phyloP scores from a whole-genome alignment of 2,113 vertebrate genomes.

The Engystomops pustulosus region DNA sequence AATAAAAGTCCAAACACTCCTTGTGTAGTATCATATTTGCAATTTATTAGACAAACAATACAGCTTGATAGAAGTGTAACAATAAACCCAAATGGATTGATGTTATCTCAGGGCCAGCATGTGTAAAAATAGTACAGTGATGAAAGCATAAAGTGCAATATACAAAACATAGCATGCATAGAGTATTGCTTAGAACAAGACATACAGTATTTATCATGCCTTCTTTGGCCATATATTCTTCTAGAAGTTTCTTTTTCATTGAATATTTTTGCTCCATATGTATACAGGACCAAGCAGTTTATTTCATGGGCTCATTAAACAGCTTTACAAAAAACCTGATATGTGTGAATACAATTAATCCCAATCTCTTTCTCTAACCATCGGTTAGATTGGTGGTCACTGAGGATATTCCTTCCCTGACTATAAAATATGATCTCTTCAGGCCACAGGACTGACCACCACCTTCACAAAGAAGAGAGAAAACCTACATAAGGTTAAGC shows the following conservation, averaged over 20 bases:
- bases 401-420: too few relatives aligned
- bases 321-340: neutral
- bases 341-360: neutral
- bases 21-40: conserved; percentile 20
- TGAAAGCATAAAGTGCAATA: conserved; percentile 7
- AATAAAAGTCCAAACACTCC: neutral
- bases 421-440: too few relatives aligned
- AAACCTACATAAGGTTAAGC: too few relatives aligned
- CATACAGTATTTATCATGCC: neutral
- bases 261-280: neutral
- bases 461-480: too few relatives aligned
- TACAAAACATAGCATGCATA: conserved; percentile 6
- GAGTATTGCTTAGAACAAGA: neutral
- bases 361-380: neutral
- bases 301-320: neutral
- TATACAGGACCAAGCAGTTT: too few relatives aligned
- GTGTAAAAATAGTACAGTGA: conserved; percentile 9
- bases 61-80: neutral
- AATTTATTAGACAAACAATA: conserved; percentile 57
- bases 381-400: neutral
- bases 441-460: too few relatives aligned
- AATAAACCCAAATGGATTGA: conserved; percentile 3
- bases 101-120: neutral
- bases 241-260: neutral
- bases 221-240: neutral